Evolutionary conservation across 2,797 vertebrate genomes (phyloP), one percentile per base, ranked within the genome.

Genomic region (Enteromius viviparus): DNA sequence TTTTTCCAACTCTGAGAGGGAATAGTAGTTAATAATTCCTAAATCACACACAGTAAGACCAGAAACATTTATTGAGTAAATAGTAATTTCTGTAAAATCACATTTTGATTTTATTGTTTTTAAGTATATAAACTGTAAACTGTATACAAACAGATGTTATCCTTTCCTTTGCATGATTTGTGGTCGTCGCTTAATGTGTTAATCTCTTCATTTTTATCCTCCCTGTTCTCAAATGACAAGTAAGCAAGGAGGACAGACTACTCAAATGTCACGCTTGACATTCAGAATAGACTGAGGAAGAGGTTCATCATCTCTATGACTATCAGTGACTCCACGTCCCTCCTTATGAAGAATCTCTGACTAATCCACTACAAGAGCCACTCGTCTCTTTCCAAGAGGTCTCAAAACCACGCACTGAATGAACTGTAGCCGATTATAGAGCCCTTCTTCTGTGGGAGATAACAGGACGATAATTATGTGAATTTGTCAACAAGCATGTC

Each of bases 361-460:
- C 81, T 86, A 89, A 85, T 83, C 78, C 66, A 85, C 76, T 84
- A 68, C 49, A 80, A 86, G 85, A 90, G 88, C 76, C 84, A 66
- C 78, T 78, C 21, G 12, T 77, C 37, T 29, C 71, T 65, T 74
- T 81, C 79, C 85, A 66, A 80, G 64, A 23, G 49, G 17, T 70
- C 60, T 34, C 11, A 9, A 42, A 53, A 72, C n/a, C 15, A 66
- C 2, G 32, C n/a, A 12, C 1, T 60, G 34, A 60, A 79, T 51
- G 49, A 40, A 74, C 86, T 80, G 81, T 81, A 77, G 14, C 55
- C 74, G 6, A 82, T 87, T 83, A 88, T 76, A 84, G 86, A 88
- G 78, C 37, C 79, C 80, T 88, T 79, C 85, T 91, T 88, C 55
- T 69, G 77, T 51, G 53, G 55, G 76, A 85, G 76, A 89, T 77